phyloP scores from a whole-genome alignment of 92 coral and sea anemone genomes.

The Actinostola sp. region DNA sequence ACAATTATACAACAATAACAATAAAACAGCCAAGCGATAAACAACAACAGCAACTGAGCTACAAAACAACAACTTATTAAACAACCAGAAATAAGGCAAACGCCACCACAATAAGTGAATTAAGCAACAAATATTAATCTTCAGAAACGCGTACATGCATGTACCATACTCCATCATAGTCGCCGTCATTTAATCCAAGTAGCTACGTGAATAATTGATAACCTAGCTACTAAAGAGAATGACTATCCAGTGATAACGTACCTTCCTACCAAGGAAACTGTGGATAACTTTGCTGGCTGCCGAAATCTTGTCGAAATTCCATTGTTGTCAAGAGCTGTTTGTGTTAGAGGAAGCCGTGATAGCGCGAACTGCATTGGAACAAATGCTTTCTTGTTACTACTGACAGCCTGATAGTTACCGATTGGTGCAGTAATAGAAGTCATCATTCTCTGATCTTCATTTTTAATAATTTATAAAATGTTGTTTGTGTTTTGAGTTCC shows the following conservation, averaged over 20 bases:
- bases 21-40: no score
- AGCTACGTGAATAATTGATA: no score
- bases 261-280: conserved; percentile 80
- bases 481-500: background rate
- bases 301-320: conserved; percentile 14
- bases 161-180: no score
- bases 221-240: no score
- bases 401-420: background rate
- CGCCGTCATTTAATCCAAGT: no score
- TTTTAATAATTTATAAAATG: conserved; percentile 1
- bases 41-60: no score
- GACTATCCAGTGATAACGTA: conserved; percentile 19
- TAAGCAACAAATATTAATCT: no score
- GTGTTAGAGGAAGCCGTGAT: background rate
- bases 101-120: no score
- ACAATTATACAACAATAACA: no score
- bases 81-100: no score
- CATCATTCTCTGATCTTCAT: conserved; percentile 12
- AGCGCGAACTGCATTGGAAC: conserved; percentile 1
- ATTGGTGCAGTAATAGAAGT: conserved; percentile 4
- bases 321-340: background rate
- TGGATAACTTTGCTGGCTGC: conserved; percentile 62
- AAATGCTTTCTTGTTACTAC: background rate
- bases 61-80: no score
- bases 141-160: no score